These are phyloP conservation scores for Phaethon lepturus DNA, from an alignment of 2,113 vertebrate genomes.

Conservation along the genomic window DNA sequence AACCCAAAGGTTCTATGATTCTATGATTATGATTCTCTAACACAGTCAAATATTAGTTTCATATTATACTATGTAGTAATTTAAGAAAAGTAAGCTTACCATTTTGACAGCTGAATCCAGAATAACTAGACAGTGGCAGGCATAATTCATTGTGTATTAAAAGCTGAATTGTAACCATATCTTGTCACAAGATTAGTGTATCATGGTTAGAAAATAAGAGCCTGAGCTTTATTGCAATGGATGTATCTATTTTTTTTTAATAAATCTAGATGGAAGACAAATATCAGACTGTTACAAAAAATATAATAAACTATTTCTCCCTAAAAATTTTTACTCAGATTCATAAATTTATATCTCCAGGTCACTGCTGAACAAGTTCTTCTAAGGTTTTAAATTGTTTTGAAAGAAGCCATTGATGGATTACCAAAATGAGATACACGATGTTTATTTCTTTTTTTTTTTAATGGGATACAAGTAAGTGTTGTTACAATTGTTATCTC, in stretches of 20 bases:
- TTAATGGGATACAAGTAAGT: rapidly evolving
- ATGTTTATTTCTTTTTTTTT: neutral
- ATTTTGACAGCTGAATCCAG: neutral
- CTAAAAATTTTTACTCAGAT: neutral
- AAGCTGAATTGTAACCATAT: neutral
- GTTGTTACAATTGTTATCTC: neutral
- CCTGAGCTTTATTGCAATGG: neutral
- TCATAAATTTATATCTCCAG: neutral
- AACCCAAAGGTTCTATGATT: neutral
- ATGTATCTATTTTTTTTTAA: neutral
- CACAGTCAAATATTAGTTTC: neutral
- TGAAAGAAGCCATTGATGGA: neutral
- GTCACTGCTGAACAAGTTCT: neutral
- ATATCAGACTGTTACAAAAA: neutral
- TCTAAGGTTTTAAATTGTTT: neutral
- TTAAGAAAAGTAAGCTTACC: neutral
- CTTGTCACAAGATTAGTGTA: neutral
- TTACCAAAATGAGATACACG: neutral
- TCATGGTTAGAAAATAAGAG: neutral
- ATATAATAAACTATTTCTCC: neutral
- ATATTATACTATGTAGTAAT: neutral
- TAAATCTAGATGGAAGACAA: neutral
- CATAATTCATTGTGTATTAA: neutral
- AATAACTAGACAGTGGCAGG: neutral
- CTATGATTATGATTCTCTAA: neutral